These are phyloP conservation scores for Carabus problematicus DNA, from an alignment of 2,888 invertebrate genomes.

Conservation along the genomic window DNA sequence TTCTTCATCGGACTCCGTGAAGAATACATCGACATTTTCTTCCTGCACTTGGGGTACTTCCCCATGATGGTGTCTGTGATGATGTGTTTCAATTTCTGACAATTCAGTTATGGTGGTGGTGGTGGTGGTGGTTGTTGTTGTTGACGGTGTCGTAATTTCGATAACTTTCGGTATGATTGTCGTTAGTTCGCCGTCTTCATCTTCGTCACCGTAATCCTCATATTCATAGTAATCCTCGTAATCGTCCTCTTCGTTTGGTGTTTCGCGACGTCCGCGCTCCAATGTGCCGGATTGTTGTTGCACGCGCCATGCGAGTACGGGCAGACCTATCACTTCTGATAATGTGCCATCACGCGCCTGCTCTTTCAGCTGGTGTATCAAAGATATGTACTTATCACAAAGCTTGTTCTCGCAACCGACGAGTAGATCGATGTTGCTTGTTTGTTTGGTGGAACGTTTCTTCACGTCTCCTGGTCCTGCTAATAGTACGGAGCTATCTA, in stretches of 20 bases:
- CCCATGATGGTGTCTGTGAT: slow-evolving; percentile 62
- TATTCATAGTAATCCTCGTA: slow-evolving; percentile 54
- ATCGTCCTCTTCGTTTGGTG: slow-evolving; percentile 54
- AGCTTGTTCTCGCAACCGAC: slow-evolving; percentile 79
- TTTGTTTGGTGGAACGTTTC: slow-evolving; percentile 58
- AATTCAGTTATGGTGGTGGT: slow-evolving; percentile 20
- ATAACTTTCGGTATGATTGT: slow-evolving; percentile 47
- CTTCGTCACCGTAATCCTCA: slow-evolving; percentile 55
- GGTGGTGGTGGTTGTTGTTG: slow-evolving; percentile 44
- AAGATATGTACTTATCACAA: slow-evolving; percentile 69
- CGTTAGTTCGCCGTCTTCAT: slow-evolving; percentile 55
- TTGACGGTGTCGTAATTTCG: slow-evolving; percentile 17
- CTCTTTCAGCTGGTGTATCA: slow-evolving; percentile 73
- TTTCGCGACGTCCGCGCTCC: slow-evolving; percentile 50
- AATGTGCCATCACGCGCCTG: slow-evolving; percentile 77
- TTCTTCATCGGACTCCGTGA: slow-evolving; percentile 23
- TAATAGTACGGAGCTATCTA: slow-evolving; percentile 61
- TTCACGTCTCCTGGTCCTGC: slow-evolving; percentile 64
- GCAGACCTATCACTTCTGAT: slow-evolving; percentile 70
- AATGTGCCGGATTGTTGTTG: slow-evolving; percentile 58
- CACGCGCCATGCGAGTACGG: slow-evolving; percentile 75
- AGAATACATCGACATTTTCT: slow-evolving; percentile 44
- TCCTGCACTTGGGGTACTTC: slow-evolving; percentile 49
- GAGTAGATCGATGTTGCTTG: slow-evolving; percentile 64
- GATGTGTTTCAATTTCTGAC: slow-evolving; percentile 52